Conservation (phyloP, 2,113 vertebrate genomes). For the Trematomus loennbergii region DNA sequence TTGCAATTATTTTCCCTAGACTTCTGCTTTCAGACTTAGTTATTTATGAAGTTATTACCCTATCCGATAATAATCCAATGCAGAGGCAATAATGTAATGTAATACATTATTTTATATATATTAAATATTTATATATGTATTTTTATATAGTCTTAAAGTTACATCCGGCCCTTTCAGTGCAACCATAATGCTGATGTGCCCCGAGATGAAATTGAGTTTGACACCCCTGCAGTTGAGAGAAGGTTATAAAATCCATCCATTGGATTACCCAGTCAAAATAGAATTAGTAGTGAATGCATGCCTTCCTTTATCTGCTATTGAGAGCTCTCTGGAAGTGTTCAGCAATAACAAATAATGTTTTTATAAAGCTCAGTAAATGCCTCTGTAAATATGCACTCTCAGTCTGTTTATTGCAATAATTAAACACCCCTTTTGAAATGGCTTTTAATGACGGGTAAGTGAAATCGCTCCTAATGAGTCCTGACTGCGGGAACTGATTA, state of each 20-base stretch:
- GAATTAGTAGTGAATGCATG: conserved; percentile 19
- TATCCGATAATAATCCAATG: too few species aligned
- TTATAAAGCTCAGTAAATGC: background rate
- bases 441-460: conserved; percentile 4
- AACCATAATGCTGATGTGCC: too few species aligned
- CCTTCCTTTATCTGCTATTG: too few species aligned
- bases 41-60: too few species aligned
- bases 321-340: background rate
- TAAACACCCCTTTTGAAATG: background rate
- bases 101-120: too few species aligned
- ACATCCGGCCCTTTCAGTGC: too few species aligned
- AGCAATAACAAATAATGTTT: background rate
- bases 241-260: conserved; percentile 39
- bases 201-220: too few species aligned
- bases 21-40: too few species aligned
- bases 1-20: too few species aligned
- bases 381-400: background rate
- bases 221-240: conserved; percentile 3
- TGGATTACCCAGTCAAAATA: conserved; percentile 53
- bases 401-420: background rate
- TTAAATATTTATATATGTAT: too few species aligned
- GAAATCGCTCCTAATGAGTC: conserved; percentile 12
- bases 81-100: too few species aligned
- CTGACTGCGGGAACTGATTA: background rate
- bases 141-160: too few species aligned